phyloP scores from a whole-genome alignment of 2,888 invertebrate species.

The Andrena trimmerana region DNA sequence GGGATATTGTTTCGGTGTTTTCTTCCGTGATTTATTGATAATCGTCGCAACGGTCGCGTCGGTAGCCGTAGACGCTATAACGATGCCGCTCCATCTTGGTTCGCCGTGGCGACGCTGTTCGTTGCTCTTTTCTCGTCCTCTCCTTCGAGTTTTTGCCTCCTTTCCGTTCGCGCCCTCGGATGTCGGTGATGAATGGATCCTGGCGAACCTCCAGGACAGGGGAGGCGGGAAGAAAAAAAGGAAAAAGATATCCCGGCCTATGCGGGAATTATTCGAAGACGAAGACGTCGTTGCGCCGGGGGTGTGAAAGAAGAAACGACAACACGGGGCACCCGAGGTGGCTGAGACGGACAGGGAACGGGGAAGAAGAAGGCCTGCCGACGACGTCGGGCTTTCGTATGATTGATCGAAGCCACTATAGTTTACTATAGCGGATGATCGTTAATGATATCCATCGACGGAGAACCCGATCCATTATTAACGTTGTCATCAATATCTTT shows the following conservation, averaged over 20 bases:
- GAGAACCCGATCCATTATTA: constrained; percentile 74
- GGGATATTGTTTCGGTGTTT: constrained; percentile 48
- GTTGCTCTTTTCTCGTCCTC: constrained; percentile 61
- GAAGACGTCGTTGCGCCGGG: constrained; percentile 65
- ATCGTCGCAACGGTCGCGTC: constrained; percentile 53
- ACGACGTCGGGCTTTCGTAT: constrained; percentile 76
- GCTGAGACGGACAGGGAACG: constrained; percentile 58
- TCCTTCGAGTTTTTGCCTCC: constrained; percentile 67
- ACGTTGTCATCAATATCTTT: constrained; percentile 73
- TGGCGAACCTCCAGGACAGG: constrained; percentile 72
- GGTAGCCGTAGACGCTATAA: constrained; percentile 61
- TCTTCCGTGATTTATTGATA: constrained; percentile 59
- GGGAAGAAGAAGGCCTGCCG: constrained; percentile 71
- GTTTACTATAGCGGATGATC: constrained; percentile 69
- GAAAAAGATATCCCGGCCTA: constrained; percentile 71
- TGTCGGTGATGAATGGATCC: constrained; percentile 73
- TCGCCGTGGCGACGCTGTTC: constrained; percentile 58
- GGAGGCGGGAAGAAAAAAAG: constrained; percentile 68
- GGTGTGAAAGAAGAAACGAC: constrained; percentile 73
- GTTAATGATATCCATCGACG: constrained; percentile 75
- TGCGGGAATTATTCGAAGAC: constrained; percentile 74
- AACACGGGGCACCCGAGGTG: constrained; percentile 61
- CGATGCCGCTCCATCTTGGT: constrained; percentile 67
- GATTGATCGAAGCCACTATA: constrained; percentile 77
- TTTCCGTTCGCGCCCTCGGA: constrained; percentile 73